These are phyloP conservation scores for Sphaerodactylus townsendi DNA, from an alignment of 2,113 vertebrate genomes.

Conservation along the genomic window DNA sequence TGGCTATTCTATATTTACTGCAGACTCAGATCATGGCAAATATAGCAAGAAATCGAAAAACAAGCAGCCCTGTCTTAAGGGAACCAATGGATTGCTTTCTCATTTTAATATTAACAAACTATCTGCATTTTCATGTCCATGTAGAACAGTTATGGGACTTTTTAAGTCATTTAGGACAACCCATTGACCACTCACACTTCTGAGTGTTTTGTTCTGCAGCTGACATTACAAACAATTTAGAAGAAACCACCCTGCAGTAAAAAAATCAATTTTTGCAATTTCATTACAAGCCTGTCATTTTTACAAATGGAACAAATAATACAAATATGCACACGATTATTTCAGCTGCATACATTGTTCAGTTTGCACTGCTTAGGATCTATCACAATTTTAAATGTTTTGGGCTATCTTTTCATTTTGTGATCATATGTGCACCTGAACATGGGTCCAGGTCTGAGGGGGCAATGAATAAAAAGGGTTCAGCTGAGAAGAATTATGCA, in stretches of 20 bases:
- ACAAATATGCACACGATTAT: no score
- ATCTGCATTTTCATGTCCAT: not conserved
- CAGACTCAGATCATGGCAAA: not conserved
- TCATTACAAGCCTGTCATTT: not conserved
- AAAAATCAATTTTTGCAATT: not conserved
- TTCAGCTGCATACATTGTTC: no score
- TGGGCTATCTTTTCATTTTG: no score
- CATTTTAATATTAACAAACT: not conserved
- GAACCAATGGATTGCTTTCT: not conserved
- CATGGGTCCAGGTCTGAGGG: no score
- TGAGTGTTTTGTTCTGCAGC: not conserved
- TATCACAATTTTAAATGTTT: no score
- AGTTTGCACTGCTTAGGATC: no score
- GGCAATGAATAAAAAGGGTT: no score
- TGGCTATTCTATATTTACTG: not conserved
- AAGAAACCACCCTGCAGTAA: not conserved
- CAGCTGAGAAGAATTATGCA: no score
- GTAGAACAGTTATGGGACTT: not conserved
- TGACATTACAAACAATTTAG: not conserved
- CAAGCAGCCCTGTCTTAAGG: not conserved
- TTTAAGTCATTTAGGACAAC: not conserved
- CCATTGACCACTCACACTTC: not conserved
- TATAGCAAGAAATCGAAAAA: not conserved
- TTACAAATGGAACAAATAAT: not conserved
- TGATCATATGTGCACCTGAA: no score